Conservation (phyloP, 2,888 invertebrate genomes). For the Dendrolimus houi region DNA sequence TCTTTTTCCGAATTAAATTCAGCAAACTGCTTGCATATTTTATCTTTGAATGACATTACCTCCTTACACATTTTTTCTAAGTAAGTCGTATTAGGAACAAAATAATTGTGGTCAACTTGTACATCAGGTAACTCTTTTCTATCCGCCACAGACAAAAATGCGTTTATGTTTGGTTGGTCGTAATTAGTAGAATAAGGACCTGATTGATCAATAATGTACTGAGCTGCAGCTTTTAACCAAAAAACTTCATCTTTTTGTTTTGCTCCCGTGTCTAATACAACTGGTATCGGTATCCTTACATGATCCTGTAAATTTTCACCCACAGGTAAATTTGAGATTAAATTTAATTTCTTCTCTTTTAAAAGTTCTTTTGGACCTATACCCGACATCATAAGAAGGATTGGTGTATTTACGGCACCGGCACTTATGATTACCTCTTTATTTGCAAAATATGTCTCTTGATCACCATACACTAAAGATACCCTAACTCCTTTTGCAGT, state of each 20-base stretch:
- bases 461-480: slow-evolving; percentile 30
- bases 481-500: slow-evolving; percentile 43
- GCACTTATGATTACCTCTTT: slow-evolving; percentile 59
- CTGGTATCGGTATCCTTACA: slow-evolving; percentile 56
- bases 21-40: slow-evolving; percentile 50
- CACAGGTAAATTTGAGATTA: slow-evolving; percentile 45
- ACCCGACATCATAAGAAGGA: slow-evolving; percentile 54
- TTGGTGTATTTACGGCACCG: slow-evolving; percentile 53
- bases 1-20: slow-evolving; percentile 51
- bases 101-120: slow-evolving; percentile 65
- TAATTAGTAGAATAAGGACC: slow-evolving; percentile 59
- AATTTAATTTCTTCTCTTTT: slow-evolving; percentile 35
- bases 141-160: slow-evolving; percentile 48
- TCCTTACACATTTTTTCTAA: slow-evolving; percentile 43
- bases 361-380: slow-evolving; percentile 49
- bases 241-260: slow-evolving; percentile 35
- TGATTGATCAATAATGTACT: slow-evolving; percentile 52
- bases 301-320: slow-evolving; percentile 69
- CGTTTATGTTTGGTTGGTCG: slow-evolving; percentile 60
- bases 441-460: slow-evolving; percentile 32
- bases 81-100: slow-evolving; percentile 50
- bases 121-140: slow-evolving; percentile 49
- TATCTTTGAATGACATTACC: slow-evolving; percentile 39
- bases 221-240: slow-evolving; percentile 49
- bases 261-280: slow-evolving; percentile 49